Percentiles rank a stretch among this genome's conserved stretches.
These are phyloP conservation scores for Lepidocyrtinus sp. DNA, from an alignment of 2,888 invertebrate species.

Conservation along the genomic window DNA sequence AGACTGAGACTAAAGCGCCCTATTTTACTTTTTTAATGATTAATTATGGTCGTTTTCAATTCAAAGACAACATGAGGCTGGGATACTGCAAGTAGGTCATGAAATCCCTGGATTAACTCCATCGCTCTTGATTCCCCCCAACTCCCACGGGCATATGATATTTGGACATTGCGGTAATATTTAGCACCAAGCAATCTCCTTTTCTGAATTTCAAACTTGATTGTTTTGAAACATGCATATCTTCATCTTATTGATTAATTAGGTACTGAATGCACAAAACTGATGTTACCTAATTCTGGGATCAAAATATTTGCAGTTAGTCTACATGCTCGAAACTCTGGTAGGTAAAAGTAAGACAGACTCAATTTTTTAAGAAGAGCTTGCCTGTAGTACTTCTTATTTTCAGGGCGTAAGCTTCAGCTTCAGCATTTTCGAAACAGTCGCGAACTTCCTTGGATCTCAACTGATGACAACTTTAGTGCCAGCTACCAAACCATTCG, in stretches of 20 bases:
- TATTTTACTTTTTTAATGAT: no score
- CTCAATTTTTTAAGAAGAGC: neutral
- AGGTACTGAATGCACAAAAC: constrained; percentile 32
- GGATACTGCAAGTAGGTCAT: constrained; percentile 22
- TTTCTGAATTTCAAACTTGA: neutral
- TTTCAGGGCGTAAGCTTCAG: constrained; percentile 19
- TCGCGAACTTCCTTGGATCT: constrained; percentile 29
- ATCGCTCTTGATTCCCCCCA: constrained; percentile 36
- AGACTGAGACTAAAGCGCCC: no score
- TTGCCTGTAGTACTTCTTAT: neutral
- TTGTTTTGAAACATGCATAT: neutral
- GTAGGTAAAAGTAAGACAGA: neutral
- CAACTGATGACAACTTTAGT: constrained; percentile 30
- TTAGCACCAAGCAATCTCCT: neutral
- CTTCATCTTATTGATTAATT: neutral
- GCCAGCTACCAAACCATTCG: constrained; percentile 3
- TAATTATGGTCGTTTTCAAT: no score
- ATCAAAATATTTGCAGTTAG: constrained; percentile 23
- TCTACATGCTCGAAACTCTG: constrained; percentile 26
- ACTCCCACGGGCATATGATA: constrained; percentile 20
- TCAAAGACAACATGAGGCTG: constrained; percentile 28
- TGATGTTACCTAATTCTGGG: constrained; percentile 25
- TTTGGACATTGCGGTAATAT: constrained; percentile 37
- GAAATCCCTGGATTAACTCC: constrained; percentile 30
- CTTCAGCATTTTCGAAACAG: constrained; percentile 42